A percentile compares a stretch with the other conserved stretches of the same genome.
phyloP scores from a whole-genome alignment of 2,888 invertebrate genomes.

The Chrysina gloriosa region DNA sequence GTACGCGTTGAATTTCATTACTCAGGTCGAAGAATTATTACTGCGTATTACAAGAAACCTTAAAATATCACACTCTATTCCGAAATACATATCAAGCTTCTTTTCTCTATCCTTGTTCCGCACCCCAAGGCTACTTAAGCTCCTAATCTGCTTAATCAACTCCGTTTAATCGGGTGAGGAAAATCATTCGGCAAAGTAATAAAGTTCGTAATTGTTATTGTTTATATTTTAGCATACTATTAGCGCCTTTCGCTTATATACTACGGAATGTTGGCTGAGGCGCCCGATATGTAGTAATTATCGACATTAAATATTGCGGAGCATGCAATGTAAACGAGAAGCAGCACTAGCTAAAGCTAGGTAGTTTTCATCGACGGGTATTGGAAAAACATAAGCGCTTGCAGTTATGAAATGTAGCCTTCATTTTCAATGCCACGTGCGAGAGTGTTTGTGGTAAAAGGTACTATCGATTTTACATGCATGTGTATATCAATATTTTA shows the following conservation, averaged over 20 bases:
- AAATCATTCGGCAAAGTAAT: too few species aligned
- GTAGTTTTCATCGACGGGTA: conserved; percentile 1
- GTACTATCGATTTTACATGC: conserved; percentile 19
- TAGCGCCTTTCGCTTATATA: too few species aligned
- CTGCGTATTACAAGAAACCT: not conserved
- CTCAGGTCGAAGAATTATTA: not conserved
- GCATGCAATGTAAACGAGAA: not conserved
- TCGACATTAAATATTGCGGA: too few species aligned
- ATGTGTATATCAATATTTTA: conserved; percentile 18
- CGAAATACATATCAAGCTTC: not conserved
- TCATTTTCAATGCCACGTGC: not conserved
- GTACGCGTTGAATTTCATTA: not conserved
- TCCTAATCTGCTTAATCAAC: too few species aligned
- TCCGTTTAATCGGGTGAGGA: too few species aligned
- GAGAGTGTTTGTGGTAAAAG: not conserved
- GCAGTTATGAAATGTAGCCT: not conserved
- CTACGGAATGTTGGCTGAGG: not conserved
- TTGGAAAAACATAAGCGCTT: conserved; percentile 29
- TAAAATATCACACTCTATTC: not conserved
- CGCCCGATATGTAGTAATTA: not conserved
- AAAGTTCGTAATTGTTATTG: too few species aligned
- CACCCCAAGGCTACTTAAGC: not conserved
- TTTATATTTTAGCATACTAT: too few species aligned
- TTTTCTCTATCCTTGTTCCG: not conserved
- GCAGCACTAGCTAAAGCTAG: not conserved